Base-by-base conservation (phyloP, 92 coral and sea anemone genomes). In the Porites divaricata region DNA sequence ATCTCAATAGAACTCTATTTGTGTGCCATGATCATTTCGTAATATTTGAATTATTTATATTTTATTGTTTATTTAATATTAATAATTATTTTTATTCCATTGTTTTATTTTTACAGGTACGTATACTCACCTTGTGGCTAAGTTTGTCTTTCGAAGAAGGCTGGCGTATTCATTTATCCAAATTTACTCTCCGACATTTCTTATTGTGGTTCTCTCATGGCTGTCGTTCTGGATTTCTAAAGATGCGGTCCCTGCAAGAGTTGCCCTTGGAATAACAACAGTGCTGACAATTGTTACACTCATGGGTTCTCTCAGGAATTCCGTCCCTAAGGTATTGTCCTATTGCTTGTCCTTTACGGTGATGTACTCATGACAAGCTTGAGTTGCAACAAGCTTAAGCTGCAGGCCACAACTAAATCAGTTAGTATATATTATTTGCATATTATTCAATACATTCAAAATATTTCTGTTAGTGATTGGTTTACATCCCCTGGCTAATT, bases 171-270 rank as follows among this genome's bases (percentile, higher is more conserved):
- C 98, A 4, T 94, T 94, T 57, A 94, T 94, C 66, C 98, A 94
- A 64, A 94, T 94, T 79, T 94, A 94, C 95, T 93, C 98, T 19
- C 98, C 98, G 8, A 94, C 98, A 1, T 91, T 88, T 63, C 89
- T 94, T 3, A 94, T 94, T 57, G 98, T 94, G 14, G 91, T 93
- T 56, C 90, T 94, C 84, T 94, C 98, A 57, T 94, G 98, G 98
- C 75, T 94, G 80, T 94, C 98, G 10, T 94, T 94, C 84, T 94
- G 98, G 98, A 94, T 94, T 20, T 88, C 95, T 59, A 89, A 93
- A 67, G 98, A 94, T 72, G 98, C 98, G 24, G 98, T 94, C 50
- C 98, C 98, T 5, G 98, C 98, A 54, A 90, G 98, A 62, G 90
- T 94, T 52, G 95, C 98, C 9, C 90, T 94, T 65, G 98, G 98